Evolutionary conservation across 2,113 vertebrate genomes (phyloP).

Genomic region (Chaetops frenatus): DNA sequence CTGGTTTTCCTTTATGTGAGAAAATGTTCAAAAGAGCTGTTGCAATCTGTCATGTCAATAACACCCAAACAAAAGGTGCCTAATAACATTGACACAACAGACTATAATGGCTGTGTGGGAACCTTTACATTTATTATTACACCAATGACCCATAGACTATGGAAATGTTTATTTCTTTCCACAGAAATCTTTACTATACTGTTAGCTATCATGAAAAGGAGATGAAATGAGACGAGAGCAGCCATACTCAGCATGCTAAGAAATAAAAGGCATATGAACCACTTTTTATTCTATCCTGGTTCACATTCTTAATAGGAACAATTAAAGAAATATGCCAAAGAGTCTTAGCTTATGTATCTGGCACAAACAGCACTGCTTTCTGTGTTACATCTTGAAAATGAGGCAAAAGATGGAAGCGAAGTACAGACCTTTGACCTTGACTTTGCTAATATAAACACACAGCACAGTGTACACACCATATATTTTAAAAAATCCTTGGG

Average conservation of each 20-base stretch:
- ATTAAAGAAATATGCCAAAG: neutral
- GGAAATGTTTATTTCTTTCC: neutral
- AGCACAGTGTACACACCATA: fast-evolving
- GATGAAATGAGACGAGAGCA: neutral
- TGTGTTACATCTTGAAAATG: neutral
- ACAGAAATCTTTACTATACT: neutral
- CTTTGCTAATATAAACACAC: neutral
- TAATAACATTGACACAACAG: slow-evolving; percentile 40
- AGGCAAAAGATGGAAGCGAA: neutral
- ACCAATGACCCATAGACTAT: neutral
- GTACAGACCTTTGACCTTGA: slow-evolving; percentile 16
- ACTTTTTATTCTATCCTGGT: neutral
- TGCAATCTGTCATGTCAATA: slow-evolving; percentile 38
- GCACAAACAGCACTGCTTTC: neutral
- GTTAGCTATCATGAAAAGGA: neutral
- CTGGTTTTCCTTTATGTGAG: slow-evolving; percentile 31
- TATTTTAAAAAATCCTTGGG: neutral
- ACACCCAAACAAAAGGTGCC: slow-evolving; percentile 23
- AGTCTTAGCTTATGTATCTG: neutral
- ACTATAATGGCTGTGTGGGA: neutral
- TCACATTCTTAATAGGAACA: neutral
- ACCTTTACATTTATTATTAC: slow-evolving; percentile 17
- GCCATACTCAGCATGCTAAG: neutral
- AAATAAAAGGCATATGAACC: neutral
- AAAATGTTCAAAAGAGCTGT: slow-evolving; percentile 39